Evolutionary conservation across 1,140 invertebrate species (phyloP).

Genomic region (Drosophila melanica): DNA sequence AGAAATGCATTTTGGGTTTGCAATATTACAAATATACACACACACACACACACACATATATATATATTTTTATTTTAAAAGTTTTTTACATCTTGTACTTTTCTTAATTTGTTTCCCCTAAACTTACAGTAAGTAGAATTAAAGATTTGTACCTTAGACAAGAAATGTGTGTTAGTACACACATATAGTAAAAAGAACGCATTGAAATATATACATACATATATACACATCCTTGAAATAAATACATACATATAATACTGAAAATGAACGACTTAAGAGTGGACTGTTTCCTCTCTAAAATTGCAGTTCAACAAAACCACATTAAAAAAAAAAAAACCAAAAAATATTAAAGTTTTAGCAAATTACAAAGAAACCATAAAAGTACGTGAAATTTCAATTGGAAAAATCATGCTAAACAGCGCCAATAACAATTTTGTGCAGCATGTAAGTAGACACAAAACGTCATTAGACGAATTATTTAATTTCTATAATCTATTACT

Average conservation of each 20-base stretch:
- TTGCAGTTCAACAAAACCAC: slow-evolving; percentile 30
- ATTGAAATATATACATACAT: background rate
- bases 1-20: slow-evolving; percentile 14
- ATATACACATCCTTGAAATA: slow-evolving; percentile 6
- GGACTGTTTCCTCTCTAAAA: slow-evolving; percentile 25
- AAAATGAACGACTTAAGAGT: slow-evolving; percentile 9
- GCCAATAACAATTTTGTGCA: slow-evolving; percentile 76
- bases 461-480: slow-evolving; percentile 42
- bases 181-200: background rate
- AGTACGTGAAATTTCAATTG: slow-evolving; percentile 59
- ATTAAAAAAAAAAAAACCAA: slow-evolving; percentile 25
- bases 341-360: slow-evolving; percentile 20
- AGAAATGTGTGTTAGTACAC: background rate
- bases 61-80: background rate
- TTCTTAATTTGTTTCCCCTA: background rate
- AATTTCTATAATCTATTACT: slow-evolving; percentile 13
- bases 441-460: slow-evolving; percentile 72
- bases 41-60: background rate
- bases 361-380: slow-evolving; percentile 35
- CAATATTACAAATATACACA: slow-evolving; percentile 2
- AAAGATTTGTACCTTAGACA: slow-evolving; percentile 2
- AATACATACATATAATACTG: background rate
- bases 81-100: background rate
- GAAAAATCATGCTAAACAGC: slow-evolving; percentile 76
- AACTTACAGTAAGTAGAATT: slow-evolving; percentile 7